Conservation (phyloP, 2,113 vertebrate species). For the Cyanoramphus novaezelandiae region DNA sequence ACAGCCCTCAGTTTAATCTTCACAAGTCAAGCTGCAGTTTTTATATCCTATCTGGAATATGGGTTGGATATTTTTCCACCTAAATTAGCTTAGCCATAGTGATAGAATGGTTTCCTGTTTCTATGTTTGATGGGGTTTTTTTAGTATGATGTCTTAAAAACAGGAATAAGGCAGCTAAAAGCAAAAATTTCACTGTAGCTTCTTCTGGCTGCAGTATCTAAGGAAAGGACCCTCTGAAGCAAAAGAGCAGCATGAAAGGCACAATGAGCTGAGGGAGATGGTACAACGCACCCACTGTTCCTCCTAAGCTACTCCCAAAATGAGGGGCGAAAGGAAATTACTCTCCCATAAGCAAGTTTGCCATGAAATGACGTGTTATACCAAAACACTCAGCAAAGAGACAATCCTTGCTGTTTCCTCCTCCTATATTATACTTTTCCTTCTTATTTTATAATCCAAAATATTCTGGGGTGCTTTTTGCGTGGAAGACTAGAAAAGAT, state of each 20-base stretch:
- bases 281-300: fast-evolving
- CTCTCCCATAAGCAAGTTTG: not conserved
- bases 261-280: not conserved
- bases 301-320: not conserved
- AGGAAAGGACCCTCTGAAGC: not conserved
- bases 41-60: not conserved
- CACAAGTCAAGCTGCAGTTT: not conserved
- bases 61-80: not conserved
- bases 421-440: not conserved
- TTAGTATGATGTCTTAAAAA: not conserved
- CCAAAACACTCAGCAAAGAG: not conserved
- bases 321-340: not conserved
- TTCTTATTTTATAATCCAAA: not conserved
- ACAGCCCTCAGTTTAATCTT: not conserved
- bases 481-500: not conserved
- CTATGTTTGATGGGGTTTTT: fast-evolving
- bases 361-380: not conserved
- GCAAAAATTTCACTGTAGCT: not conserved
- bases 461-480: not conserved
- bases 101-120: not conserved
- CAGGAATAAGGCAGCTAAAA: not conserved
- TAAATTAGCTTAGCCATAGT: not conserved
- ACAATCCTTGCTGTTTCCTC: not conserved
- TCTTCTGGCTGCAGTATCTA: not conserved
- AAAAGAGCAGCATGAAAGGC: not conserved